Base-by-base conservation (phyloP, 2,113 vertebrate species). In the Phasianus colchicus region DNA sequence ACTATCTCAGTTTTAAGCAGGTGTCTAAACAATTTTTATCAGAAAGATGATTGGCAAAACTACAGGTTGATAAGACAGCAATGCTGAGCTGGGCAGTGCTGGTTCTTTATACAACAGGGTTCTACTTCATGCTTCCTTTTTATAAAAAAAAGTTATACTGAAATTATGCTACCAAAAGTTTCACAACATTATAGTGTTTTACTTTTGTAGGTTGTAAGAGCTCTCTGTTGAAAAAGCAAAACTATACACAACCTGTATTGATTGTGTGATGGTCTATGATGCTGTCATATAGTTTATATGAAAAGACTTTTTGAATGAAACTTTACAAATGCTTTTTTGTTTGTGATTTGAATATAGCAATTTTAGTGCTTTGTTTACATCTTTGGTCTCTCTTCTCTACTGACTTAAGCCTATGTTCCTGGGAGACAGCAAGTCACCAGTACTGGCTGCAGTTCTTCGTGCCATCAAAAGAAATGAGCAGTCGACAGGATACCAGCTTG, bases 401-500 rank as follows among this genome's bases (percentile, higher is more conserved):
- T 79, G 43, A 63, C 30, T 82, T 71, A 69, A 99, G 98, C 92
- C 86, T 83, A 96, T 94, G 79, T 98, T 98, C 92, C 54, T 98
- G 50, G 95, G 97, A 57, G 96, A 97, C 58, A 36, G 64, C 16
- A 38, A 97, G 47, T 34, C 93, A 77, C 98, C 98, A 13, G 13
- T 55, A 19, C 69, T 98, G 84, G 98, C 96, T 61, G 93, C 98
- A 87, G 91, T 98, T 70, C 96, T 98, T 81, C 98, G 96, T 89
- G 97, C 98, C 36, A 93, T 98, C 60, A 97, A 95, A 93, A 92
- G 95, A 73, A 97, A 98, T 5, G 11, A 88, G 19, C 97, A 90
- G 47, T 34, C 89, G 4, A 72, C 93, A 0, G 98, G 98, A 57
- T 96, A 98, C 60, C 97, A 98, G 90, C 10, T 98, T 36, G 94